Evolutionary conservation across 2,113 vertebrate species (phyloP).

Genomic region (Ursus arctos): DNA sequence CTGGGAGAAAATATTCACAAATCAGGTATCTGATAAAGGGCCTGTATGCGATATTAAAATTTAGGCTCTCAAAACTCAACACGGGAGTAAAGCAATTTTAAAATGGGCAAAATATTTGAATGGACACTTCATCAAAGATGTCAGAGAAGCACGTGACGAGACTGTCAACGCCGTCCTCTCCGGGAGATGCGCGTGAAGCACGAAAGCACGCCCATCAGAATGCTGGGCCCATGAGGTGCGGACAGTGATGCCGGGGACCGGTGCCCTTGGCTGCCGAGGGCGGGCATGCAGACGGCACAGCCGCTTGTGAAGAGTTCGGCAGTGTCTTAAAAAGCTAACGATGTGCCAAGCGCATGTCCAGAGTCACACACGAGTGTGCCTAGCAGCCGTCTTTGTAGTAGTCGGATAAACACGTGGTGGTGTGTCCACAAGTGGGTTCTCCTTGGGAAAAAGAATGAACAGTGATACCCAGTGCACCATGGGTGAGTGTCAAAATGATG

Average conservation of each 20-base stretch:
- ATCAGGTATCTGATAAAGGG: not conserved
- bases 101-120: not conserved
- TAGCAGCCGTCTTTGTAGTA: not conserved
- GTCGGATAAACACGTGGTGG: not conserved
- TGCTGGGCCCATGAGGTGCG: fast-evolving
- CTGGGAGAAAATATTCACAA: not conserved
- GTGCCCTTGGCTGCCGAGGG: not conserved
- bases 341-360: fast-evolving
- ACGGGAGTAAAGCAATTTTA: not conserved
- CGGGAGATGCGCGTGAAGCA: no score
- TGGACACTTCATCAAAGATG: not conserved
- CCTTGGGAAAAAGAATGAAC: not conserved
- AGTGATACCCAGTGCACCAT: fast-evolving
- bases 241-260: not conserved
- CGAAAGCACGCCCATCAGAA: not conserved
- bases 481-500: not conserved
- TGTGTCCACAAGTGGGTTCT: fast-evolving
- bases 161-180: fast-evolving
- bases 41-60: not conserved
- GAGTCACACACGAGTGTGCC: fast-evolving
- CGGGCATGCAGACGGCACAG: not conserved
- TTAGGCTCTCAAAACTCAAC: not conserved
- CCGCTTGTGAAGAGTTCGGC: not conserved
- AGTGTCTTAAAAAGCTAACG: not conserved
- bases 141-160: not conserved